Evolutionary conservation across 2,797 vertebrate genomes (phyloP), one percentile per base, ranked within the genome.

Genomic region (Heterohyrax brucei): DNA sequence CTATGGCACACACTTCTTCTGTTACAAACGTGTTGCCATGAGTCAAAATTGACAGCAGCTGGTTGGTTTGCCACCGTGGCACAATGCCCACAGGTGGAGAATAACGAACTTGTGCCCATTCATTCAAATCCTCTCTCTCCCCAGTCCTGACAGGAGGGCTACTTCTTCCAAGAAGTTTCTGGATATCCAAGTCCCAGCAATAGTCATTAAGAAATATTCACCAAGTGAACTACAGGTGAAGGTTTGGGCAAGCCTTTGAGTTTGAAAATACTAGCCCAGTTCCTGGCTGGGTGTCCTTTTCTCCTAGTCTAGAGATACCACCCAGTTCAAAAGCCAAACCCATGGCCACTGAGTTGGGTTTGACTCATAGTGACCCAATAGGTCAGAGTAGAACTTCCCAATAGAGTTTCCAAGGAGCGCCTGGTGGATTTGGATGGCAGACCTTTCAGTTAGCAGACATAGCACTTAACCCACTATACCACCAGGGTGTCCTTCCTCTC

Each of bases 121-220:
- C 44, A 83, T 64, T 85, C 66, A 66, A 78, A 84, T 82, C 53
- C 8, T 30, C 2, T 84, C 18, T 84, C 14, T 93, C 64, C 30
- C 13, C 10, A 81, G 48, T 28, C 13, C 80, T 22, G 3, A 61
- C 13, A 83, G n/a, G 10, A 28, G 28, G 7, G 16, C 10, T 1
- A 50, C 2, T 3, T 73, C 44, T 24, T 30, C 79, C 70, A 59
- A 28, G 56, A 92, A 80, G 62, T 81, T 82, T 83, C 64, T 73
- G 14, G 53, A 91, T 19, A 76, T 68, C 59, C 10, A 24, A 7
- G 13, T 2, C 26, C 7, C 13, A 16, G 7, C 2, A 22, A 66
- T 81, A 48, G 81, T 64, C 33, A 48, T 33, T 13, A 88, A 87
- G 84, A 96, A 93, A 89, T 33, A 28, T 77, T 62, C 9, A 18